Base-by-base conservation (phyloP, 2,888 invertebrate species). In the Achlya flavicornis region DNA sequence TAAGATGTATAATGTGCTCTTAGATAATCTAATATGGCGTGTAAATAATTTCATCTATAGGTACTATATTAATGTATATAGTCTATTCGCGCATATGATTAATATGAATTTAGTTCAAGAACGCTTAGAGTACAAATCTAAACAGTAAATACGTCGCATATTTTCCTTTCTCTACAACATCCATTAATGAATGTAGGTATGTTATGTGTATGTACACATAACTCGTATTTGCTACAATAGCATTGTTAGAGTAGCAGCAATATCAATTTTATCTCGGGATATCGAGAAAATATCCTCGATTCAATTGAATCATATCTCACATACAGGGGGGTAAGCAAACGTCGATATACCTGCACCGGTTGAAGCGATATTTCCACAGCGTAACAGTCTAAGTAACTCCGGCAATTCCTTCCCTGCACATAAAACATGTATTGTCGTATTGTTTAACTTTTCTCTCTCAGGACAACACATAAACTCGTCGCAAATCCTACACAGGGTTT, bases 391-490 rank as follows among this genome's bases (percentile, higher is more conserved):
- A 68, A 71, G 73, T 71, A 78, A 76, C 75, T 76, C 71, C 62
- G 64, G 72, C 81, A 79, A 83, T 83, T 80, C 78, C 69, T 67
- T 73, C 68, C 75, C 72, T 64, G 73, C 77, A 78, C 71, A 81
- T 79, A 82, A 26, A 80, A 80, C 78, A 82, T 81, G 73, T 67
- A 69, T 63, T 66, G 69, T 71, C 69, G 80, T 84, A 87, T 85
- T 85, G 85, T 88, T 87, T 85, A 86, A 87, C 84, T 87, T 89
- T 84, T 85, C 78, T 81, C 79, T 83, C 77, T 68, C 73, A 76
- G 74, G 76, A 79, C 79, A 76, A 81, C 80, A 84, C 81, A 88
- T 88, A 88, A 89, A 89, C 85, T 88, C 81, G 76, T 81, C 80
- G 80, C 85, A 89, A 89, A 90, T 88, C 88, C 87, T 80, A 77